These are phyloP conservation scores for Thamnophis elegans DNA, from an alignment of 2,797 vertebrate genomes.

Conservation along the genomic window DNA sequence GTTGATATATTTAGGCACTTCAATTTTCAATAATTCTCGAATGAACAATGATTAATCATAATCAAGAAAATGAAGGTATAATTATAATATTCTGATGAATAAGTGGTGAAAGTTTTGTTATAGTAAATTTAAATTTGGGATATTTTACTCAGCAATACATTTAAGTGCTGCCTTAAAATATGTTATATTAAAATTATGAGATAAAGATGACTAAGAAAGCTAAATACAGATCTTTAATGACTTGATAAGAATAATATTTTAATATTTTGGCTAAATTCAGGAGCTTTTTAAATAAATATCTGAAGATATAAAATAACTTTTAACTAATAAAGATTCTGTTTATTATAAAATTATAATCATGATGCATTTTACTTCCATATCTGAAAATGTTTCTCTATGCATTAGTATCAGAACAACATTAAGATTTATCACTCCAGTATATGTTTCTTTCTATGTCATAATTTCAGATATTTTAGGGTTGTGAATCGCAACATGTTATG, in stretches of 20 bases:
- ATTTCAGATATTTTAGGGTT: constrained; percentile 20
- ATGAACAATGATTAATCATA: neutral
- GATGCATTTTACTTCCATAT: constrained; percentile 31
- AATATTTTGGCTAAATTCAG: neutral
- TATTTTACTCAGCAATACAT: constrained; percentile 4
- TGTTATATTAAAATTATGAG: constrained; percentile 13
- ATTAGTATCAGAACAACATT: constrained; percentile 21
- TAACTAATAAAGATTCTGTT: constrained; percentile 4
- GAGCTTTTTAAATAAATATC: constrained; percentile 8
- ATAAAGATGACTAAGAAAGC: neutral
- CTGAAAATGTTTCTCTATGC: constrained; percentile 41
- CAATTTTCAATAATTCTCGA: constrained; percentile 21
- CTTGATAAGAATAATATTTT: neutral
- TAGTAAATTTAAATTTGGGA: constrained; percentile 2
- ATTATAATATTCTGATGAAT: neutral
- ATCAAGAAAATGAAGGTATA: constrained; percentile 5
- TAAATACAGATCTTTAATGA: neutral
- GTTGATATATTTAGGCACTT: constrained; percentile 11
- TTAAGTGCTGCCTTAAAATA: neutral
- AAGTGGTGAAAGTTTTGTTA: neutral
- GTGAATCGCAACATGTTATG: constrained; percentile 33
- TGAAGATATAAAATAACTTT: constrained; percentile 10
- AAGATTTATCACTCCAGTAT: constrained; percentile 30
- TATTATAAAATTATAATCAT: constrained; percentile 31
- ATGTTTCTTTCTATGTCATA: constrained; percentile 28